Evolutionary conservation across 2,797 vertebrate genomes (phyloP), one percentile per base, ranked within the genome.

Genomic region (Amniataba percoides): DNA sequence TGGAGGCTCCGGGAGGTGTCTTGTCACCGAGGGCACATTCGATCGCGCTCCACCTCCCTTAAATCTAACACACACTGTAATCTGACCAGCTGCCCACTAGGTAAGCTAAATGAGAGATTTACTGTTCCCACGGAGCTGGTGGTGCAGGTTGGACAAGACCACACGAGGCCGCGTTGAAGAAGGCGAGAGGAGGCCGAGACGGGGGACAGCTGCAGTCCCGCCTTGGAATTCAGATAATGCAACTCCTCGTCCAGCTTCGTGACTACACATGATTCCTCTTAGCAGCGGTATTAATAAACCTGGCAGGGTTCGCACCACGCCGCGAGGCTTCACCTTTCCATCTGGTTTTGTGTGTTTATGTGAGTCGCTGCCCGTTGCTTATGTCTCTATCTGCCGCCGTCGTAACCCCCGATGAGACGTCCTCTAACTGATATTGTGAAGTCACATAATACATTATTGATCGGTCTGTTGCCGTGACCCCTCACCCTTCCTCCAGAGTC

Each of bases 201-300:
- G 46, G 49, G 42, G 62, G 85, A 87, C 89, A 88, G 89, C 84
- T 89, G 85, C 88, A 74, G 67, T 36, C 76, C 66, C 46, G 62
- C 62, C 7, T 15, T 39, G 75, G 77, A 69, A 81, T 88, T 45
- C 4, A 0, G 56, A 72, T 70, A 60, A 82, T 80, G 27, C 42
- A 60, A 73, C 58, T 71, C 71, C 72, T 60, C 12, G 69, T 75
- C 77, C 59, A 55, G 73, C 69, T 74, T 67, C 48, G n/a, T 77
- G 75, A 72, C 80, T 70, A 53, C 78, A 70, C 73, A 45, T 46
- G 71, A 77, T 74, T 86, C 84, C 77, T 72, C 48, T 70, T 58
- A 43, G 77, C 57, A 16, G 34, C 19, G 3, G 76, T 84, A 88
- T 85, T 88, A 90, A 86, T 89, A 90, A 86, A 89, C 72, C 68